These are phyloP conservation scores for Mesaphorura yosii DNA, from an alignment of 1,140 invertebrate species.

Conservation along the genomic window DNA sequence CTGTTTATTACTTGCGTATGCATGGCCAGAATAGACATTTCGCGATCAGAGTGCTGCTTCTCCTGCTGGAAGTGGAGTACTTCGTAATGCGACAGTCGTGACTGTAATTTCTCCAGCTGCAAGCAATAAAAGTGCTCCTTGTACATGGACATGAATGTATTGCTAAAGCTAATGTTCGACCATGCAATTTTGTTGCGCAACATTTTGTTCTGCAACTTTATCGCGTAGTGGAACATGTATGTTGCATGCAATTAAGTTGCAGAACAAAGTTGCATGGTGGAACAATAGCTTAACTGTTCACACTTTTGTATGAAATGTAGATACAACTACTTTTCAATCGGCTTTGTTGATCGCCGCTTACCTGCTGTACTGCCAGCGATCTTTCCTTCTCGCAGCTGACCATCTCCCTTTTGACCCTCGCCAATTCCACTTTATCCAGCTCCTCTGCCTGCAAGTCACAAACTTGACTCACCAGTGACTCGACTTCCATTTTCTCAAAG, in stretches of 20 bases:
- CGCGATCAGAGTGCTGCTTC: conserved; percentile 8
- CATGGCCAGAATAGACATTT: conserved; percentile 11
- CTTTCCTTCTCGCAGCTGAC: conserved; percentile 8
- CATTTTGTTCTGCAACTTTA: no score
- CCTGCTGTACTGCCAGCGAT: conserved; percentile 11
- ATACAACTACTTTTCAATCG: neutral
- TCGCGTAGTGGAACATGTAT: no score
- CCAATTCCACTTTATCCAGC: conserved; percentile 4
- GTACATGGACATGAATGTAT: no score
- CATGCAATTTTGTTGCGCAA: no score
- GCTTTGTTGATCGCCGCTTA: neutral
- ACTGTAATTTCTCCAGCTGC: conserved; percentile 9
- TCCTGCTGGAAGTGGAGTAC: conserved; percentile 4
- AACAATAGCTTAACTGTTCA: no score
- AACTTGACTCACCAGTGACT: conserved; percentile 6
- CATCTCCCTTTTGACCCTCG: neutral
- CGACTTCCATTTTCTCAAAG: conserved; percentile 13
- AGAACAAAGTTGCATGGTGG: no score
- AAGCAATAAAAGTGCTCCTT: no score
- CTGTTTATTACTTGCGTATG: conserved; percentile 11
- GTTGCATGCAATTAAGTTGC: no score
- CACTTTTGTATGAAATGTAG: no score
- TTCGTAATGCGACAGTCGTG: conserved; percentile 6
- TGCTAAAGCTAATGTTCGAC: no score
- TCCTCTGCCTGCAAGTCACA: conserved; percentile 3